Conservation (phyloP, 2,113 vertebrate genomes). For the Myotis yumanensis region DNA sequence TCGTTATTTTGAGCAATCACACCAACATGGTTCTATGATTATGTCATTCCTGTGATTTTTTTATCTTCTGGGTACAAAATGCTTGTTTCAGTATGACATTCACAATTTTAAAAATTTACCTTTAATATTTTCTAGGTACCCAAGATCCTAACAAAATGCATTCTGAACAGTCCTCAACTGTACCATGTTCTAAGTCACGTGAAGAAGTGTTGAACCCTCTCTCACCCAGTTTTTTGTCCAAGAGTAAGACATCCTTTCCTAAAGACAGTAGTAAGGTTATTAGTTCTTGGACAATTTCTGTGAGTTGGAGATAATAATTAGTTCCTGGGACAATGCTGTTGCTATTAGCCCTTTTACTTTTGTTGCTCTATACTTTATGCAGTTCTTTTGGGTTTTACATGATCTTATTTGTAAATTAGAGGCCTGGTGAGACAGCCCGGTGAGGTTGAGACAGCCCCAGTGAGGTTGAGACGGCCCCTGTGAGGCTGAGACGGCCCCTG, state of each 20-base stretch:
- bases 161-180: background rate
- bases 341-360: background rate
- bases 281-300: background rate
- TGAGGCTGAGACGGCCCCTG: too few species aligned
- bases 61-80: background rate
- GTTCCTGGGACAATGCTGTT: background rate
- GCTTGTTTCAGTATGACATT: conserved; percentile 37
- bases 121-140: conserved; percentile 63
- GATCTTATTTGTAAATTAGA: background rate
- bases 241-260: background rate
- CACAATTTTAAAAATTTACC: background rate
- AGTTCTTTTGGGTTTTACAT: background rate
- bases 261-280: conserved; percentile 36
- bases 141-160: conserved; percentile 48
- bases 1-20: background rate
- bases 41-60: background rate
- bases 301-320: background rate
- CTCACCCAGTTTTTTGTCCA: conserved; percentile 13
- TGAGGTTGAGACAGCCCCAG: too few species aligned
- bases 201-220: conserved; percentile 1
- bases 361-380: background rate
- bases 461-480: too few species aligned
- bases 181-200: background rate
- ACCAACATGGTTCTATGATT: background rate
- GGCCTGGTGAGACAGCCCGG: too few species aligned